phyloP scores from a whole-genome alignment of 2,888 invertebrate species.

The Hirtodrosophila confusa region DNA sequence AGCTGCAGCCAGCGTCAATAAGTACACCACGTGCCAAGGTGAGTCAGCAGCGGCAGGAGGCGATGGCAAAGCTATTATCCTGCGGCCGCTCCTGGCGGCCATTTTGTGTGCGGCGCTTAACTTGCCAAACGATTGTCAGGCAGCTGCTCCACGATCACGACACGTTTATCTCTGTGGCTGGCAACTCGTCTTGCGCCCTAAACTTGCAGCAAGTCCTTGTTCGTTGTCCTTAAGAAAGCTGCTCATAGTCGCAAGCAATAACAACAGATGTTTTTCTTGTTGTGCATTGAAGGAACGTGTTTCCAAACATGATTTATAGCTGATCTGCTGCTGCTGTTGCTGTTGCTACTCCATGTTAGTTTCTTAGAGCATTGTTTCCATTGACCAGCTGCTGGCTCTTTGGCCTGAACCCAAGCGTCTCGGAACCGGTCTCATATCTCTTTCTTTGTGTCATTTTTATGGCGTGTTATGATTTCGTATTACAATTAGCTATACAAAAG shows the following conservation, averaged over 20 bases:
- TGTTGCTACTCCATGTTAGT: constrained; percentile 43
- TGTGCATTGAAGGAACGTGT: constrained; percentile 60
- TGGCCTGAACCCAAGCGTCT: constrained; percentile 31
- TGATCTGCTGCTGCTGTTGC: constrained; percentile 44
- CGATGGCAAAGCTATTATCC: constrained; percentile 67
- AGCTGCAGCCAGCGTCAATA: constrained; percentile 55
- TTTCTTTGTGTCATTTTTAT: constrained; percentile 69
- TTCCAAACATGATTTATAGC: constrained; percentile 77
- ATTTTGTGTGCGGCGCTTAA: constrained; percentile 59
- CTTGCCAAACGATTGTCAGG: constrained; percentile 21
- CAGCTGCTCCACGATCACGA: constrained; percentile 58
- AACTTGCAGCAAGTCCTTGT: constrained; percentile 61
- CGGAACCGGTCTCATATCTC: constrained; percentile 64
- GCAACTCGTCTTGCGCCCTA: constrained; percentile 72
- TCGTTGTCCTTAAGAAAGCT: constrained; percentile 67
- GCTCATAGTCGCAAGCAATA: constrained; percentile 31
- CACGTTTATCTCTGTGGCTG: constrained; percentile 46
- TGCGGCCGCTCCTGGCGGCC: constrained; percentile 41
- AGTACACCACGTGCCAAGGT: constrained; percentile 69
- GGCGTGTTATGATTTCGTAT: constrained; percentile 76
- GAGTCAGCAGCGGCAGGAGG: constrained; percentile 55
- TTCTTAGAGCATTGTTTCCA: constrained; percentile 66
- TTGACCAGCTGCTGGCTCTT: constrained; percentile 65
- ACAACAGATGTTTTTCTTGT: constrained; percentile 63
- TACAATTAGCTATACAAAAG: constrained; percentile 77